Evolutionary conservation across 2,888 invertebrate genomes (phyloP), one percentile per base, ranked within the genome.

Genomic region (Oscheius sp.): DNA sequence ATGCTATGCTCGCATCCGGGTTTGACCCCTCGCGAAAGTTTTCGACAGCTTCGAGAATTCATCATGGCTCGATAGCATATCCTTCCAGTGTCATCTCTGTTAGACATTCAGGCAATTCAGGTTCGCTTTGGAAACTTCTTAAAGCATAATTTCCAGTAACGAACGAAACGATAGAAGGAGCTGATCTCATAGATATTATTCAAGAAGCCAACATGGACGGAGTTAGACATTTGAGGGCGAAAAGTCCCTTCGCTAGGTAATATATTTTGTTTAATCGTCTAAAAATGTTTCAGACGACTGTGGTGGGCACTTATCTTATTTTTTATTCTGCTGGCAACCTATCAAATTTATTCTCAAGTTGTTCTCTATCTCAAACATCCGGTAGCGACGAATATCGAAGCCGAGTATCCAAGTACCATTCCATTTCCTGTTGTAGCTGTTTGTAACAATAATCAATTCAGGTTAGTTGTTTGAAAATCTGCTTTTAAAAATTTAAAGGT

Each of bases 381-480:
- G 51, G 82, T 85, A 5, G 84, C 86, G 0, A 88, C 88, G 10
- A 88, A 88, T 73, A 87, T 88, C 32, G 86, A 86, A 76, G 88
- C 87, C 32, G 83, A 85, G 62, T 88, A 88, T 74, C 88, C 88
- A 9, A 72, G 72, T n/a, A 79, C 82, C 57, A 81, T 88, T 51
- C 70, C 84, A 11, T 88, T 88, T 68, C 88, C 88, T 9, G 79
- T 84, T 21, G 85, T 88, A 2, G 88, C 88, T 10, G 81, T 88
- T 65, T 88, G 88, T 77, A 88, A 88, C 73, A 88, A 86, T 75
- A 88, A 88, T 81, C 88, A 88, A 70, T 87, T 85, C 79, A 78
- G 88, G 82, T 85, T 37, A 66, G 29, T 42, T 42, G 3, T 42
- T 42, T 42, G 21, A 21, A 21, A 21, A 21, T 21, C 21, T 21